phyloP scores from a whole-genome alignment of 2,113 vertebrate genomes.

The Cebidichthys violaceus region DNA sequence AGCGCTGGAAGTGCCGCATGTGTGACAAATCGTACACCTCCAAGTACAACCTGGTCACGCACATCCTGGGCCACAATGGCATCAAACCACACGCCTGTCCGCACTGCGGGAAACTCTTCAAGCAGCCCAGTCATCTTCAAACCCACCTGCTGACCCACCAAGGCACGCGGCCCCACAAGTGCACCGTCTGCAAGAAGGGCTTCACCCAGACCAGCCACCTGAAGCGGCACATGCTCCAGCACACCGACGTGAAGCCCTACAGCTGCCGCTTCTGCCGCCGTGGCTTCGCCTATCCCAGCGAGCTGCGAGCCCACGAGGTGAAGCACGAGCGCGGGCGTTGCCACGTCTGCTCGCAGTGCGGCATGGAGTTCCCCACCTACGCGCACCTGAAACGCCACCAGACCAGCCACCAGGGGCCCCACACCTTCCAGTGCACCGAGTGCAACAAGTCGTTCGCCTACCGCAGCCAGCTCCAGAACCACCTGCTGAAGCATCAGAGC shows the following conservation, averaged over 20 bases:
- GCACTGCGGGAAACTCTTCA: constrained; percentile 96
- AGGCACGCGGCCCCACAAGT: constrained; percentile 96
- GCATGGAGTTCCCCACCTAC: constrained; percentile 98
- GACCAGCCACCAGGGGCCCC: constrained; percentile 94
- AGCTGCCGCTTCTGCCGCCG: constrained; percentile 97
- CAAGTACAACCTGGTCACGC: constrained; percentile 98
- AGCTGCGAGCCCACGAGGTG: constrained; percentile 94
- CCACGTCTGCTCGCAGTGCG: constrained; percentile 95
- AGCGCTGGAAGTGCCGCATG: constrained; percentile 98
- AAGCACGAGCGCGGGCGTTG: constrained; percentile 96
- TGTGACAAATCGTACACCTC: constrained; percentile 99
- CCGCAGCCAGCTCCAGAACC: constrained; percentile 98
- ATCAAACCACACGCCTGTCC: constrained; percentile 97
- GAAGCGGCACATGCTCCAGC: constrained; percentile 98
- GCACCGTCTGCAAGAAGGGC: constrained; percentile 94
- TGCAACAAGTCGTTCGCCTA: constrained; percentile 97
- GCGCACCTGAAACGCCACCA: constrained; percentile 97
- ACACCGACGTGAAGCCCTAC: constrained; percentile 95
- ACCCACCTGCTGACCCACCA: constrained; percentile 98
- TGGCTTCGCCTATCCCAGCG: constrained; percentile 97
- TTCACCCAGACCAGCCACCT: constrained; percentile 99
- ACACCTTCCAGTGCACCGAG: constrained; percentile 96
- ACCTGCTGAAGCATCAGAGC: constrained; percentile 96
- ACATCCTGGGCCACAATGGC: constrained; percentile 97
- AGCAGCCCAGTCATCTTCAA: constrained; percentile 98